Percentiles rank a stretch among this genome's conserved stretches.
phyloP scores from a whole-genome alignment of 1,140 invertebrate genomes.

The Drosophila quadrilineata region DNA sequence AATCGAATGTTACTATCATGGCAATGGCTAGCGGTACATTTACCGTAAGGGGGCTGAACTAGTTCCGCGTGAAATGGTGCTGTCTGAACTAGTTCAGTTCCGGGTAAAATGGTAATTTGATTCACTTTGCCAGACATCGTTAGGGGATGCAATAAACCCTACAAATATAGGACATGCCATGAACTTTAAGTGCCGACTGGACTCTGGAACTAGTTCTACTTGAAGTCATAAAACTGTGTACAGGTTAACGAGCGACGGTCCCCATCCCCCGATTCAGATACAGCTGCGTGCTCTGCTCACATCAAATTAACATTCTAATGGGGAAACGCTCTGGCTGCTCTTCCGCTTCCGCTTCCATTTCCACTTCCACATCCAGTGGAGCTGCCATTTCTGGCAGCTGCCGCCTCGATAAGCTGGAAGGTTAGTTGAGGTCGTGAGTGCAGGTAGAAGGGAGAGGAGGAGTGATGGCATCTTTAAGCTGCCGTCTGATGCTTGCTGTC shows the following conservation, averaged over 20 bases:
- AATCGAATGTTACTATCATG: too few relatives aligned
- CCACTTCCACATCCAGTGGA: slow-evolving; percentile 1
- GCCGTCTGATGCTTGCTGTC: slow-evolving; percentile 56
- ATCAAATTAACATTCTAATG: slow-evolving; percentile 56
- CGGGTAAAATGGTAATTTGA: too few relatives aligned
- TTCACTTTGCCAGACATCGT: too few relatives aligned
- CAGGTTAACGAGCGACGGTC: slow-evolving; percentile 11
- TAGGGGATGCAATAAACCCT: too few relatives aligned
- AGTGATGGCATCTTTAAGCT: slow-evolving; percentile 18
- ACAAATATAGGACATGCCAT: too few relatives aligned
- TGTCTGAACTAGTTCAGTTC: too few relatives aligned
- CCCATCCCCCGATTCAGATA: too few relatives aligned
- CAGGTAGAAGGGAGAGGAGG: background rate
- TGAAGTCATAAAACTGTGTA: slow-evolving; percentile 3
- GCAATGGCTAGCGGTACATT: too few relatives aligned
- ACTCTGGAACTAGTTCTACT: background rate
- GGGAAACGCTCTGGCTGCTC: slow-evolving; percentile 2
- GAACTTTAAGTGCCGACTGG: too few relatives aligned
- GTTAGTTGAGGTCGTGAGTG: background rate
- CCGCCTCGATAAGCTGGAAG: background rate
- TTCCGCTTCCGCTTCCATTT: background rate
- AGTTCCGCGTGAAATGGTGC: too few relatives aligned
- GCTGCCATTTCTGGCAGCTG: background rate
- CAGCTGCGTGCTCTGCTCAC: slow-evolving; percentile 38
- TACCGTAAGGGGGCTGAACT: too few relatives aligned